Base-by-base conservation (phyloP, 2,888 invertebrate genomes). In the Bursaphelenchus okinawaensis region DNA sequence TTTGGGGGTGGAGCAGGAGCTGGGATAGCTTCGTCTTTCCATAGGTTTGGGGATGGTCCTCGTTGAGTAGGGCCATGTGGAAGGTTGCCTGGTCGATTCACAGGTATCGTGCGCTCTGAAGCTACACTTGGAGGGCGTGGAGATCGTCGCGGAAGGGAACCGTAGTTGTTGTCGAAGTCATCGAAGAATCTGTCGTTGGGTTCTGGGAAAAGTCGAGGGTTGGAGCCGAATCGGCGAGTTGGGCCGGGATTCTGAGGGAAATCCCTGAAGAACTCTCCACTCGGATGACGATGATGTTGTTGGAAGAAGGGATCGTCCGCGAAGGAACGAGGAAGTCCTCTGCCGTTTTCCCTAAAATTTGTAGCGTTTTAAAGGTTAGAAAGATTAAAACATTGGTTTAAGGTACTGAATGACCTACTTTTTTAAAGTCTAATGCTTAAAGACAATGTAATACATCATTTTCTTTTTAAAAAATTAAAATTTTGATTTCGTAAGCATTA, bases 271-370 rank as follows among this genome's bases (percentile, higher is more conserved):
- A 55, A 52, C n/a, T 62, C 62, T n/a, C 40, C 60, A 59, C 51
- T 62, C 27, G 52, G 68, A 20, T 64, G 60, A 19, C 27, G 62
- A 27, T 60, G 60, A 62, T 62, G 58, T 50, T 50, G 58, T 27
- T 26, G 67, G 65, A 68, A 70, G 62, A 68, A 68, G 19, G 68
- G 68, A 55, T 68, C 68, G 52, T 68, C 68, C n/a, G 55, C 70
- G 28, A 68, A 69, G 19, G 69, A 67, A 29, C 68, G 67, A n/a
- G 68, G 68, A n/a, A 68, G 55, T 1, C 68, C 63, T 16, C 62
- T 52, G 6, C 55, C 55, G 64, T 52, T 62, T 9, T 62, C 62
- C 55, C 62, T 62, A 28, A 63, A 62, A 55, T 6, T n/a, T n/a
- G n/a, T n/a, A n/a, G n/a, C n/a, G n/a, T n/a, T n/a, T n/a, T n/a